These are phyloP conservation scores for Diabrotica balteata DNA, from an alignment of 2,888 invertebrate species.

Conservation along the genomic window DNA sequence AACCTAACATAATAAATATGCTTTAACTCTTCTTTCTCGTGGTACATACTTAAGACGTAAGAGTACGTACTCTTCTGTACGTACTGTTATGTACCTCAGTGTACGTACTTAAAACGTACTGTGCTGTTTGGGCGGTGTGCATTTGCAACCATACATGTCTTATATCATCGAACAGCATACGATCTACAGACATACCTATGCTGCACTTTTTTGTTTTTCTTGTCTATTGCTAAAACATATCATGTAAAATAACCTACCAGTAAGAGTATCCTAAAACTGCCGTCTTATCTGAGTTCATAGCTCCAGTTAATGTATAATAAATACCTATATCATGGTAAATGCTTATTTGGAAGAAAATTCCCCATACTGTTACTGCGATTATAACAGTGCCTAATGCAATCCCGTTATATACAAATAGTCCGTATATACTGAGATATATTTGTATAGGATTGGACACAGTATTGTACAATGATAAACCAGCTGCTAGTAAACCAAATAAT, in stretches of 20 bases:
- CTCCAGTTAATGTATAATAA: conserved; percentile 54
- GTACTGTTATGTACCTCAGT: no score
- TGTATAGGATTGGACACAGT: conserved; percentile 67
- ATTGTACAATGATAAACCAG: conserved; percentile 66
- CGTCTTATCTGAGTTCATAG: conserved; percentile 50
- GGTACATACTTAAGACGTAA: no score
- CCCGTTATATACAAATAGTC: conserved; percentile 69
- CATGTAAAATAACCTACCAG: conserved; percentile 52
- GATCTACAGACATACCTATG: no score
- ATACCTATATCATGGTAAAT: conserved; percentile 57
- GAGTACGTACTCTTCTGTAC: no score
- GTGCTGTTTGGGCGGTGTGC: no score
- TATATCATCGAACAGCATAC: no score
- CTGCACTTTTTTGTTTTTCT: no score
- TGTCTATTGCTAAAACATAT: no score
- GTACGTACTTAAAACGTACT: no score
- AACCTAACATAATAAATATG: no score
- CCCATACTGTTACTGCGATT: conserved; percentile 58
- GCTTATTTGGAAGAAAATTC: conserved; percentile 52
- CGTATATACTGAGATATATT: conserved; percentile 65
- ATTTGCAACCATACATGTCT: no score
- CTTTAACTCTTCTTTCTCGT: no score
- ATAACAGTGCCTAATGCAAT: conserved; percentile 56
- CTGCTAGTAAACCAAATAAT: conserved; percentile 60
- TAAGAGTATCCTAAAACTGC: conserved; percentile 60